Evolutionary conservation across 1,140 invertebrate genomes (phyloP), one percentile per base, ranked within the genome.

Genomic region (Archivesica marissinica): DNA sequence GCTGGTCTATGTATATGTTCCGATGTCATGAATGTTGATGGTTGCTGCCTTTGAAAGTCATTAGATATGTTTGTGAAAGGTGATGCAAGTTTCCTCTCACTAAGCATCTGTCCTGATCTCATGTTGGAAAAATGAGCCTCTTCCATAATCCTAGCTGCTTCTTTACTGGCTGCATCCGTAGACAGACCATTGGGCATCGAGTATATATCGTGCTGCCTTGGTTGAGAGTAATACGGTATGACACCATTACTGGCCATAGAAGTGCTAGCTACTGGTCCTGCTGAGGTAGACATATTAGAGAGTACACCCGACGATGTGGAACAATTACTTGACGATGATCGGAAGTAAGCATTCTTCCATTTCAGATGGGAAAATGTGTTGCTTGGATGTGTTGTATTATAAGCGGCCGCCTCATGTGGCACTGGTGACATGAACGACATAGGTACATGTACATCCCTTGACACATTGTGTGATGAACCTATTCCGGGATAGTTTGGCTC

Each of bases 11-110:
- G 30, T n/a, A 41, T 20, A n/a, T 76, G 33, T n/a, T 39, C 50
- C 41, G 50, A 28, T 54, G 41, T 20, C 54, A n/a, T n/a, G 23
- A n/a, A 41, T 77, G 50, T 50, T 28, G 20, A 25, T 59, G 33
- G 28, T 13, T 41, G 80, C 70, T 83, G 80, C 70, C 80, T 74
- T 13, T 74, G 35, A 13, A 30, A 6, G n/a, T 74, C 33, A 50
- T 83, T 64, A 47, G 80, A 75, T 74, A 74, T 83, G 80, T 72
- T 75, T 33, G 39, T 54, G 39, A 74, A 74, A 30, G 80, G 56
- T n/a, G 80, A 61, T 0, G 30, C 4, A 4, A 30, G 38, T 59
- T 41, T 61, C 41, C 66, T 83, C 25, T 75, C 68, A 17, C 0
- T 23, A 0, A 52, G 30, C 7, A 23, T 25, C 39, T 38, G 44